Evolutionary conservation across 2,797 vertebrate species (phyloP).

Genomic region (Glyptemys insculpta): DNA sequence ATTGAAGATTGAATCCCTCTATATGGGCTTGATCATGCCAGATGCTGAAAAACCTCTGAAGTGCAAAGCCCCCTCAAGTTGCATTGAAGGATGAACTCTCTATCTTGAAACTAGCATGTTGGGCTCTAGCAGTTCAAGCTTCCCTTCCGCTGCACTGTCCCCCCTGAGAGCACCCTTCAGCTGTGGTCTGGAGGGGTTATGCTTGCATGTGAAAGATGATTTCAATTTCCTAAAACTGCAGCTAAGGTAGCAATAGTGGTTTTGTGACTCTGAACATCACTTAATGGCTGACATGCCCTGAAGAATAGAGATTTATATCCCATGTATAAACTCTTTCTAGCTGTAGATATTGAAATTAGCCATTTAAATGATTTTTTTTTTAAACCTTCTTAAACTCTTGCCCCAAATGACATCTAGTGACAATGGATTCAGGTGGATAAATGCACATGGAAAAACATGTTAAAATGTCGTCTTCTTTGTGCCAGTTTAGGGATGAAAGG

Average conservation of each 20-base stretch:
- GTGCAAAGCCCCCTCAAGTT: background rate
- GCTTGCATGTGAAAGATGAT: background rate
- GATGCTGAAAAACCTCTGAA: background rate
- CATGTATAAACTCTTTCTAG: background rate
- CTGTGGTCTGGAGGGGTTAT: background rate
- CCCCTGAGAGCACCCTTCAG: background rate
- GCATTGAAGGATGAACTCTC: background rate
- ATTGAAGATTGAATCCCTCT: background rate
- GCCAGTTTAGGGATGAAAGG: background rate
- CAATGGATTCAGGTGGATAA: background rate
- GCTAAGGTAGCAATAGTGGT: background rate
- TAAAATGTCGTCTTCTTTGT: background rate
- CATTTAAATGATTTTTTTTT: background rate
- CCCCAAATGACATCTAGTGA: background rate
- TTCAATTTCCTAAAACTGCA: background rate
- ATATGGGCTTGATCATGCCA: background rate
- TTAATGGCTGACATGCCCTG: background rate
- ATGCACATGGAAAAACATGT: background rate
- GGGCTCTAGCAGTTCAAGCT: background rate
- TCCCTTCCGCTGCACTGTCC: background rate
- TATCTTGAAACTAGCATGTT: background rate
- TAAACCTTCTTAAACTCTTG: background rate
- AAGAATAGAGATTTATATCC: background rate
- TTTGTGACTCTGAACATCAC: background rate
- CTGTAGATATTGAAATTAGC: background rate